Evolutionary conservation across 2,888 invertebrate species (phyloP).

Genomic region (Odontocerum albicorne): DNA sequence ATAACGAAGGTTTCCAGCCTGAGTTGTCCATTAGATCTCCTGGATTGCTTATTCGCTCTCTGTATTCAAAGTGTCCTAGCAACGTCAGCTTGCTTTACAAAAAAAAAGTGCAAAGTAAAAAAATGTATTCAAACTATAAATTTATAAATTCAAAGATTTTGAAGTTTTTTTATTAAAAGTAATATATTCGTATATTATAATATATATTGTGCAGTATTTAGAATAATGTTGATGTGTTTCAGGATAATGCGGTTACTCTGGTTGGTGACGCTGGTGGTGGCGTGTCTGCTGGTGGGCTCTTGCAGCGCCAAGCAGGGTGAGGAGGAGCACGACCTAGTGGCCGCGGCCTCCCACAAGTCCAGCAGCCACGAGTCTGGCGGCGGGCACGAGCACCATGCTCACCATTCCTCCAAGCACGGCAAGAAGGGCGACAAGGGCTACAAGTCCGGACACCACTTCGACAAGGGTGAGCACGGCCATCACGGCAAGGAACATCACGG

Average conservation of each 20-base stretch:
- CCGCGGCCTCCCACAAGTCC: constrained; percentile 54
- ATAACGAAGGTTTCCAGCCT: no score
- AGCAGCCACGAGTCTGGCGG: constrained; percentile 65
- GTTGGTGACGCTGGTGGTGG: constrained; percentile 49
- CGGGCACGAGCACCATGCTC: constrained; percentile 68
- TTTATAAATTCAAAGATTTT: no score
- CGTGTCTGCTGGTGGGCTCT: constrained; percentile 39
- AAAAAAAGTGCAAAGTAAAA: no score
- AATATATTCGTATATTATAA: no score
- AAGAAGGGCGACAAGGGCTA: constrained; percentile 80
- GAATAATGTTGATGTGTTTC: constrained; percentile 30
- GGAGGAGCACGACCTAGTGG: constrained; percentile 48
- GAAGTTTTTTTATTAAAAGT: no score
- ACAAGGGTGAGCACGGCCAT: constrained; percentile 76
- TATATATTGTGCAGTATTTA: no score
- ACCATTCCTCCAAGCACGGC: constrained; percentile 70
- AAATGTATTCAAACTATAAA: no score
- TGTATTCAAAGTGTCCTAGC: no score
- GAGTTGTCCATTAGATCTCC: no score
- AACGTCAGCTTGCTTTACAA: no score
- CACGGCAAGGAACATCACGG: constrained; percentile 79
- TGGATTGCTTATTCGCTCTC: no score
- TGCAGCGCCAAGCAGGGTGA: constrained; percentile 48
- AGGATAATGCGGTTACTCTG: constrained; percentile 49
- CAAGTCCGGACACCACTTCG: constrained; percentile 74